These are phyloP conservation scores for Carapus acus DNA, from an alignment of 2,797 vertebrate genomes.

Conservation along the genomic window DNA sequence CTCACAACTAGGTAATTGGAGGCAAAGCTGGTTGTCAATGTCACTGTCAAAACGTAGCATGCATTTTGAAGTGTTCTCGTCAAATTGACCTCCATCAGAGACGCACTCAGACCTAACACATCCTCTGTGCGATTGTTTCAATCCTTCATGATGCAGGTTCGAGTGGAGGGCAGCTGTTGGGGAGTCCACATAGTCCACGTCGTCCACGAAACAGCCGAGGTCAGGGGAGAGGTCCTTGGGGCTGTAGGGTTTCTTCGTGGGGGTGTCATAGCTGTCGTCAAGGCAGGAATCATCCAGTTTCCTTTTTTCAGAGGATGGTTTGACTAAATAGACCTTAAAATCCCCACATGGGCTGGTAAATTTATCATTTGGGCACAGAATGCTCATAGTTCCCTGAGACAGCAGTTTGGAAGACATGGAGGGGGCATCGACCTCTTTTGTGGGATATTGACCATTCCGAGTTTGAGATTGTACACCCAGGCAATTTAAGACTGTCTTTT, in stretches of 20 bases:
- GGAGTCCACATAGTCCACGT: neutral
- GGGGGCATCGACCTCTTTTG: constrained; percentile 11
- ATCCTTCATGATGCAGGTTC: no score
- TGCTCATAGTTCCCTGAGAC: neutral
- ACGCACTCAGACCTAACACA: no score
- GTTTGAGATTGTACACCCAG: neutral
- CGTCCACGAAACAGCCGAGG: constrained; percentile 32
- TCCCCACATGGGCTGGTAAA: constrained; percentile 15
- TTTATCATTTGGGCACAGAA: accelerated
- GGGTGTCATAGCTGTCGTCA: neutral
- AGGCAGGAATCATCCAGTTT: constrained; percentile 7
- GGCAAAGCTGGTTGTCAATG: no score
- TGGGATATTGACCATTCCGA: neutral
- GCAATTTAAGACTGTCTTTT: neutral
- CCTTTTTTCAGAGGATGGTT: constrained; percentile 5
- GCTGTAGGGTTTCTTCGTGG: constrained; percentile 19
- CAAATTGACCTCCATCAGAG: no score
- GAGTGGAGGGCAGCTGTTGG: neutral
- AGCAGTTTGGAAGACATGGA: constrained; percentile 20
- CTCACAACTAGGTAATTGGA: no score
- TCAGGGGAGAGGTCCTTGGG: constrained; percentile 35
- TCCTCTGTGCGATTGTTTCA: no score
- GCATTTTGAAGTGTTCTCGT: no score
- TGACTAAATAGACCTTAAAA: constrained; percentile 23
- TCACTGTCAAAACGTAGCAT: no score